Base-by-base conservation (phyloP, 2,797 vertebrate genomes). In the Hapalemur alaotrensis region DNA sequence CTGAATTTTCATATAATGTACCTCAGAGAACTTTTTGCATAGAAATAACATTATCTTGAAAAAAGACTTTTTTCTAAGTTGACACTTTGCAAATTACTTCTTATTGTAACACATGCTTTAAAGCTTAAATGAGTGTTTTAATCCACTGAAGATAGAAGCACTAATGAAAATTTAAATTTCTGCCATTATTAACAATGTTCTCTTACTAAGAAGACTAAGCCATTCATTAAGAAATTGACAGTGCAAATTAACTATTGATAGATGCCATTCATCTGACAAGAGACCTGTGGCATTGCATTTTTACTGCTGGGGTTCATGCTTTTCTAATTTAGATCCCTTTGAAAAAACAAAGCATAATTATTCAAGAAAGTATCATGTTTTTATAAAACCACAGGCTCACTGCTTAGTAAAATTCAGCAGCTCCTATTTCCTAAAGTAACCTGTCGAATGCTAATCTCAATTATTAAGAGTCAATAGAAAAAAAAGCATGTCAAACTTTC, bases 161-260 rank as follows among this genome's bases (percentile, higher is more conserved):
- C 35, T 15, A 83, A 90, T 79, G 22, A 4, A 89, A 76, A 80
- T 83, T 91, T 93, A 78, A 87, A 90, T 89, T 93, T 96, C 38
- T 96, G 28, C 32, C 92, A 54, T 69, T 95, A 83, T 59, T 93
- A 83, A 90, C 73, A 95, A 35, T 5, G 23, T 82, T 91, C 78
- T 91, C 32, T 86, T 78, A 30, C 8, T 28, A 57, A 67, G 65
- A 79, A 96, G 17, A 95, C 88, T 41, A 93, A 80, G 35, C 6
- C 6, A 72, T 81, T 92, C 12, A 41, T 61, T 95, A 79, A 93
- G 93, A 91, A 72, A 52, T 35, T 95, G 80, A 65, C 35, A 81
- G 59, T 57, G 41, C 70, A 89, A 46, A 87, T 91, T 84, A 89
- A 83, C 25, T 86, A 48, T 11, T 87, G 48, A 88, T 70, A 50